Conservation (phyloP, 2,888 invertebrate genomes). For the Machimus rusticus region DNA sequence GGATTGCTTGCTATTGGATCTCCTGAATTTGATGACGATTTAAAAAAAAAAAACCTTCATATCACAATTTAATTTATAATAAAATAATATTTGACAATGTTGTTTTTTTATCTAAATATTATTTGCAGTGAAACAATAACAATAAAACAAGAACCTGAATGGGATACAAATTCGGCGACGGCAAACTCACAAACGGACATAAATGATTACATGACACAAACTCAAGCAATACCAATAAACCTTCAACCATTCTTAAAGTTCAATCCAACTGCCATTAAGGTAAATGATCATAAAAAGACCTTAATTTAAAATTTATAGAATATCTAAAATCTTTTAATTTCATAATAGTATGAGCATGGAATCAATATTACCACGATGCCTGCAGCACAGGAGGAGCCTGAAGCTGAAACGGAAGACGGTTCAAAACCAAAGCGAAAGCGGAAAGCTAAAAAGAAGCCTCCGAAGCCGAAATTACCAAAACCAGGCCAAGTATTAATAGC, state of each 20-base stretch:
- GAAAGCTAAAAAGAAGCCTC: slow-evolving; percentile 81
- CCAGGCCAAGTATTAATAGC: slow-evolving; percentile 81
- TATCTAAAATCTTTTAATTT: background rate
- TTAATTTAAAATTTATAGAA: background rate
- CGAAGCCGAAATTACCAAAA: slow-evolving; percentile 79
- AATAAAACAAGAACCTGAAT: slow-evolving; percentile 59
- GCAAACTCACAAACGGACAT: slow-evolving; percentile 62
- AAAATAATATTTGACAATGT: too few relatives aligned
- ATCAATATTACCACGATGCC: slow-evolving; percentile 52
- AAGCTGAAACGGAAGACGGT: slow-evolving; percentile 45
- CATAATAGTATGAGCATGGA: slow-evolving; percentile 58
- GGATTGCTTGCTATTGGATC: too few relatives aligned
- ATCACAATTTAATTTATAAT: too few relatives aligned
- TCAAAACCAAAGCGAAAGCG: slow-evolving; percentile 66
- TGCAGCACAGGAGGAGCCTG: slow-evolving; percentile 50
- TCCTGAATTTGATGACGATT: too few relatives aligned
- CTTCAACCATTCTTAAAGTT: slow-evolving; percentile 72
- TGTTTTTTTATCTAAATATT: background rate
- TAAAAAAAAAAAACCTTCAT: too few relatives aligned
- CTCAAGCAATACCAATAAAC: slow-evolving; percentile 64
- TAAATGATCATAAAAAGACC: background rate
- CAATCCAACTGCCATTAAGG: slow-evolving; percentile 65
- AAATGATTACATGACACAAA: slow-evolving; percentile 65
- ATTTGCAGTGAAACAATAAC: slow-evolving; percentile 50
- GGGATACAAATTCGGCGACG: slow-evolving; percentile 57